Base-by-base conservation (phyloP, 1,140 invertebrate genomes). In the Elysia chlorotica region DNA sequence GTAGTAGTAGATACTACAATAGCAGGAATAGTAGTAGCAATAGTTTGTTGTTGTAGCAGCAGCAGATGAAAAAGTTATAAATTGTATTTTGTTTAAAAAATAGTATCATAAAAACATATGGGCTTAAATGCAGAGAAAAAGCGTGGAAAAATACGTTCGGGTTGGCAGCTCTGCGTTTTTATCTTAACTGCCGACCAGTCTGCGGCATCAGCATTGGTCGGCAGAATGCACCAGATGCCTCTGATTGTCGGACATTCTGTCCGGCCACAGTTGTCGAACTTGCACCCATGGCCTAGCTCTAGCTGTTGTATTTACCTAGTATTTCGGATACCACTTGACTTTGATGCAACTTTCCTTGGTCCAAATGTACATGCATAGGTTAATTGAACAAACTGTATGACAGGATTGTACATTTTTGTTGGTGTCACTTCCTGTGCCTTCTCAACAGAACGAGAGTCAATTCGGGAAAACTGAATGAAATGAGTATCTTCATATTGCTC, bases 381-480 rank as follows among this genome's bases (percentile, higher is more conserved):
- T 6, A 69, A 2, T 37, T 69, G 67, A 1, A 56, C 25, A 38
- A 59, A 69, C 19, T 59, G 57, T 37, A 69, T 69, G 25, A 59
- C 53, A 35, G 67, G 67, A 69, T 38, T 69, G 54, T 59, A 69
- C n/a, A 53, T 54, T 67, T 56, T 67, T 10, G 30, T 38, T 0
- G 28, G 4, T 3, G 56, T 38, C 2, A 19, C 54, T 59, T 59
- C 67, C 54, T 59, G 67, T 28, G 56, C 67, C 30, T 59, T 69
- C 28, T 69, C 67, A 57, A 69, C 67, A 25, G 67, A 35, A 6
- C 53, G 56, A 28, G 67, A 69, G 28, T 69, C 67, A 21, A 57
- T 59, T 57, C 67, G 48, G 33, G 53, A 31, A 69, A 69, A 69
- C 67, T 69, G 67, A 21, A 59, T 56, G 28, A 69, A 69, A 53